Conservation (phyloP, 2,888 invertebrate species). For the Anarsia innoxiella region DNA sequence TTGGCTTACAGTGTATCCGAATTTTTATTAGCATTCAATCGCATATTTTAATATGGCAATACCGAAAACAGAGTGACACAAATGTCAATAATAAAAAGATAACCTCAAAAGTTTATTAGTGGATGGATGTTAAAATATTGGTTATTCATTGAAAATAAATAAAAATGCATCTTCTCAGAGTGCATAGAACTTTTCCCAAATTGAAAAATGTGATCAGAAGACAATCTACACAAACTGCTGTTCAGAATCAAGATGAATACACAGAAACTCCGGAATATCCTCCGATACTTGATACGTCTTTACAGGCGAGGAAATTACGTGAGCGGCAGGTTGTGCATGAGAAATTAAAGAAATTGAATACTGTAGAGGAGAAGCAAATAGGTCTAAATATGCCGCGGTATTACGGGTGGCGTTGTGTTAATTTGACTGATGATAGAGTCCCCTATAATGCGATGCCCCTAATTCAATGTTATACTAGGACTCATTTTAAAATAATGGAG, state of each 20-base stretch:
- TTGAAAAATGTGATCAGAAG: constrained; percentile 37
- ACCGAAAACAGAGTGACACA: not conserved
- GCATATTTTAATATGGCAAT: constrained; percentile 2
- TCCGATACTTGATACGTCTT: constrained; percentile 77
- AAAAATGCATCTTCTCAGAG: constrained; percentile 46
- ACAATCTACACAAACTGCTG: constrained; percentile 39
- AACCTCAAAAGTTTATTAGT: constrained; percentile 2
- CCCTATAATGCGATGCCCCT: constrained; percentile 82
- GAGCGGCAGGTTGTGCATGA: constrained; percentile 65
- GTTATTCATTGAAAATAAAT: not conserved
- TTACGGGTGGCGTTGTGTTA: constrained; percentile 83
- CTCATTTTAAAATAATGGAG: constrained; percentile 77
- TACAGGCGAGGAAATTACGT: constrained; percentile 61
- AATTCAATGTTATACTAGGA: constrained; percentile 86
- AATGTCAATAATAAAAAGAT: not conserved
- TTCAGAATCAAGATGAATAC: constrained; percentile 54
- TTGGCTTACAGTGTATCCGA: constrained; percentile 11
- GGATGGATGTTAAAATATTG: not conserved
- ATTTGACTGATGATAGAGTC: constrained; percentile 74
- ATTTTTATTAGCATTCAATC: not conserved
- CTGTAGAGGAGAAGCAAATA: constrained; percentile 89
- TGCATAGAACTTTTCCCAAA: constrained; percentile 47
- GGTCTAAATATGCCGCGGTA: constrained; percentile 88
- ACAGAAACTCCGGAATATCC: constrained; percentile 71
- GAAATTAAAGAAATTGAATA: constrained; percentile 77